Percentiles rank a stretch among this genome's conserved stretches.
phyloP scores from a whole-genome alignment of 2,888 invertebrate species.

The Nemotelus pantherinus region DNA sequence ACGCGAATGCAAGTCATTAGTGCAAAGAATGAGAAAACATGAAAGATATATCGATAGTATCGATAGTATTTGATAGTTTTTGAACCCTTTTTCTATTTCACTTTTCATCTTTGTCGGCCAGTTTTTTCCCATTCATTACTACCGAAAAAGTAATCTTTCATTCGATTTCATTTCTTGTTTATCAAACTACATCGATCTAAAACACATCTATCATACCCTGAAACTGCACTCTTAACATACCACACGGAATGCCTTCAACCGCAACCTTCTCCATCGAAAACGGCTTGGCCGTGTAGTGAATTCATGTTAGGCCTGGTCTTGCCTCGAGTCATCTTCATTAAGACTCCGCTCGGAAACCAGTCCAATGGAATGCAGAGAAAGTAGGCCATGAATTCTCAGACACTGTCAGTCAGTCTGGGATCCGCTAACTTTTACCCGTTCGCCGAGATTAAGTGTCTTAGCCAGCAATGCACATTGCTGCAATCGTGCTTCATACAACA shows the following conservation, averaged over 20 bases:
- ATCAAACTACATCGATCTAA: no score
- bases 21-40: no score
- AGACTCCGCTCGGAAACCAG: conserved; percentile 25
- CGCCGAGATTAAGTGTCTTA: conserved; percentile 27
- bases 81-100: no score
- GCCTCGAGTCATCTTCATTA: conserved; percentile 33
- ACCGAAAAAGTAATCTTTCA: no score
- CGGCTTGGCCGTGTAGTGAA: conserved; percentile 20
- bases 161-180: no score
- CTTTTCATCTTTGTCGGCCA: no score
- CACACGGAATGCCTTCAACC: conserved; percentile 6
- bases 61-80: no score
- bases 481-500: conserved; percentile 21
- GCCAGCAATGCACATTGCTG: conserved; percentile 20
- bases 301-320: conserved; percentile 31
- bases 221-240: no score
- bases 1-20: neutral
- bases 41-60: no score
- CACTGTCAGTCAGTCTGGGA: conserved; percentile 52
- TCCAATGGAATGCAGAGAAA: conserved; percentile 63
- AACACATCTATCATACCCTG: no score
- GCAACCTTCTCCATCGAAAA: conserved; percentile 32
- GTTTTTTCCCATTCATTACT: no score
- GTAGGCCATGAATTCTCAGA: conserved; percentile 62
- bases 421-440: conserved; percentile 53